phyloP scores from a whole-genome alignment of 1,140 invertebrate genomes.

The Adelges cooleyi region DNA sequence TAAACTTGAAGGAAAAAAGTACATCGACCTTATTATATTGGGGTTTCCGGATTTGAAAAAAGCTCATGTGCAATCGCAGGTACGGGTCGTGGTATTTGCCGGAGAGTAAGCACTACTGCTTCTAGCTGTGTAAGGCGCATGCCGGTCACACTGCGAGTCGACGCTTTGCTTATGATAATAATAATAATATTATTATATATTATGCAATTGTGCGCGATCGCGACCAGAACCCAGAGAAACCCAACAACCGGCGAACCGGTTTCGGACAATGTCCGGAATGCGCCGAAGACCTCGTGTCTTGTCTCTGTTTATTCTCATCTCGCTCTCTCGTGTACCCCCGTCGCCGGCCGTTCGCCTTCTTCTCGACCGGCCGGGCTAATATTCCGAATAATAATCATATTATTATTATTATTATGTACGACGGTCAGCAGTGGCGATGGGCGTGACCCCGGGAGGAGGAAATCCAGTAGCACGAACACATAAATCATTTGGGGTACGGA shows the following conservation, averaged over 20 bases:
- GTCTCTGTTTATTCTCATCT: neutral
- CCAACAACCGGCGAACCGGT: constrained; percentile 8
- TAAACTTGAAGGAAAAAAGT: no score
- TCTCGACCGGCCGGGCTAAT: neutral
- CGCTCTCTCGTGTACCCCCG: neutral
- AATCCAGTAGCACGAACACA: constrained; percentile 11
- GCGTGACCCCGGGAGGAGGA: neutral
- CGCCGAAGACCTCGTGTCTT: neutral
- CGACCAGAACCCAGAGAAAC: neutral
- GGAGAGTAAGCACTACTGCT: no score
- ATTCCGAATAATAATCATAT: constrained; percentile 13
- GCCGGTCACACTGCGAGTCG: no score
- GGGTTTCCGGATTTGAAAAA: no score
- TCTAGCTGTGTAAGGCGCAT: no score
- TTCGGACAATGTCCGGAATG: constrained; percentile 15
- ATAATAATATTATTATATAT: no score
- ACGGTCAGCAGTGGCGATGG: neutral
- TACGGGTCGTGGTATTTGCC: no score
- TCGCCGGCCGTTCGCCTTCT: neutral
- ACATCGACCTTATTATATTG: no score
- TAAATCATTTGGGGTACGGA: constrained; percentile 4
- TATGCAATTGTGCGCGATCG: no score
- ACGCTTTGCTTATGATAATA: no score
- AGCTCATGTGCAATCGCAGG: no score
- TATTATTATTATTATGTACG: no score